These are phyloP conservation scores for Chaetoderma sp. DNA, from an alignment of 2,888 invertebrate species.

Conservation along the genomic window DNA sequence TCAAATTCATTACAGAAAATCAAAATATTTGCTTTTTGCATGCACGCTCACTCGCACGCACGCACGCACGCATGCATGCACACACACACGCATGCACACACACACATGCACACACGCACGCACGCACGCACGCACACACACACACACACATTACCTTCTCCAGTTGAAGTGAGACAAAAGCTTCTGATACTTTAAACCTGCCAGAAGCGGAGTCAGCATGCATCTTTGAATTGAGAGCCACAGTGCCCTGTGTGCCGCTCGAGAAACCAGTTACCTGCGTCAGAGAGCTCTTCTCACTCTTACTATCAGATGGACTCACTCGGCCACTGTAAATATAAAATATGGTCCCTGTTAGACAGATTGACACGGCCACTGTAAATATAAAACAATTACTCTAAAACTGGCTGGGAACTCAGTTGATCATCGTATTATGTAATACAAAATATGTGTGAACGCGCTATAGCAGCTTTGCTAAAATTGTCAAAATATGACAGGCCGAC, in stretches of 20 bases:
- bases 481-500: too few relatives aligned
- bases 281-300: conserved; percentile 62
- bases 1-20: too few relatives aligned
- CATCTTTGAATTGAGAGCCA: conserved; percentile 43
- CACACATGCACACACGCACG: too few relatives aligned
- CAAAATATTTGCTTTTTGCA: too few relatives aligned
- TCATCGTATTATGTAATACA: background rate
- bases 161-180: conserved; percentile 67
- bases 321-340: conserved; percentile 49
- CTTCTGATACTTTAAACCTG: conserved; percentile 52
- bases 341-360: conserved; percentile 51
- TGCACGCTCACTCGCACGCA: too few relatives aligned
- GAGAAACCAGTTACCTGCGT: conserved; percentile 60
- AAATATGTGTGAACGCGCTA: background rate
- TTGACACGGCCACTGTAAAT: conserved; percentile 54
- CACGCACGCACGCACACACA: too few relatives aligned
- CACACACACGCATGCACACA: too few relatives aligned
- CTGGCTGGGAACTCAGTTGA: background rate
- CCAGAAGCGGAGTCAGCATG: conserved; percentile 35
- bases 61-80: too few relatives aligned
- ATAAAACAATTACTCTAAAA: background rate
- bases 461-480: too few relatives aligned
- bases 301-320: conserved; percentile 60
- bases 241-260: conserved; percentile 48
- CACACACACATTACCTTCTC: conserved; percentile 66